A percentile compares a stretch with the other conserved stretches of the same genome.
Conservation (phyloP, 2,888 invertebrate genomes). For the Smittia sp. region DNA sequence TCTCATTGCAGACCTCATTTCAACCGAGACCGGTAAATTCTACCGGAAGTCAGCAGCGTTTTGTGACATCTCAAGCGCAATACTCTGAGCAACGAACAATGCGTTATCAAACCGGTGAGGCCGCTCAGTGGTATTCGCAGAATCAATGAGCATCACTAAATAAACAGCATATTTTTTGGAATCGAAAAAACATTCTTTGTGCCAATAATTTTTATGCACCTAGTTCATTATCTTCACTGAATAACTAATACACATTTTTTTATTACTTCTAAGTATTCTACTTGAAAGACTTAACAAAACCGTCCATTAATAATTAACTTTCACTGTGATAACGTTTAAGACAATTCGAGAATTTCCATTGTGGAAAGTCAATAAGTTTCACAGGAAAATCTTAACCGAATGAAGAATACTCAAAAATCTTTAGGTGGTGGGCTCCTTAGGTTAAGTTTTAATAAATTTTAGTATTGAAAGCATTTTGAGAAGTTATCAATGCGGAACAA, state of each 20-base stretch:
- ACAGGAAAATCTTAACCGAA: not conserved
- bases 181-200: slow-evolving; percentile 28
- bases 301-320: not conserved
- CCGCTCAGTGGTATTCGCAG: slow-evolving; percentile 43
- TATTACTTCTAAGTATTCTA: too few relatives aligned
- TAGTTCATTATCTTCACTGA: too few relatives aligned
- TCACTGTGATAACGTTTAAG: slow-evolving; percentile 23
- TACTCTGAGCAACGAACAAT: slow-evolving; percentile 48
- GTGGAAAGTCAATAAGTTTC: not conserved
- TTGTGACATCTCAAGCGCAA: slow-evolving; percentile 49
- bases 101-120: slow-evolving; percentile 43
- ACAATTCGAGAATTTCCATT: not conserved
- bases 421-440: not conserved
- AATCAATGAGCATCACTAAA: slow-evolving; percentile 7
- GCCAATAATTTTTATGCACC: slow-evolving; percentile 11
- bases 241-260: too few relatives aligned
- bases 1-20: slow-evolving; percentile 46
- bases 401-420: not conserved
- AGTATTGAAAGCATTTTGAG: slow-evolving; percentile 28
- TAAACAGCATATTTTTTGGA: slow-evolving; percentile 2
- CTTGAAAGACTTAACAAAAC: too few relatives aligned
- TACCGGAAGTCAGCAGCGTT: slow-evolving; percentile 45
- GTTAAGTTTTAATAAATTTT: slow-evolving; percentile 3
- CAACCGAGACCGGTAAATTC: slow-evolving; percentile 47
- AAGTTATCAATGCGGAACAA: not conserved